phyloP scores from a whole-genome alignment of 2,113 vertebrate species.

The Pelecanoides urinatrix region DNA sequence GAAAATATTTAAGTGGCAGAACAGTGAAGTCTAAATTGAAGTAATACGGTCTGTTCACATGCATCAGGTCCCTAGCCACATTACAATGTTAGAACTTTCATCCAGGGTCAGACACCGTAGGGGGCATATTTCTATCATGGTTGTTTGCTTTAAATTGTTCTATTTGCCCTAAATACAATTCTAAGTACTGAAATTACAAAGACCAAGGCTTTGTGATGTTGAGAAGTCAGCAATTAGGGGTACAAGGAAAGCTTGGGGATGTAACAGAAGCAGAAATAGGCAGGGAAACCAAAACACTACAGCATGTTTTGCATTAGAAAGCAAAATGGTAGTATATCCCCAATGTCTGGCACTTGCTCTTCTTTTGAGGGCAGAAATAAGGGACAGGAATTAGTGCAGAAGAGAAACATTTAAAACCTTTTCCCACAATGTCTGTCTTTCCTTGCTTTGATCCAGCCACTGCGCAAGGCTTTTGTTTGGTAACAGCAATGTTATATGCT shows the following conservation, averaged over 20 bases:
- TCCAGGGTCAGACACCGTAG: background rate
- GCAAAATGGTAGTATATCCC: background rate
- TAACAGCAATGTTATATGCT: background rate
- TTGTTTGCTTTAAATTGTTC: background rate
- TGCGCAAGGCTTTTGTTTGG: background rate
- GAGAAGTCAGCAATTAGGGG: background rate
- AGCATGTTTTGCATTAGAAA: background rate
- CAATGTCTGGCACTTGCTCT: background rate
- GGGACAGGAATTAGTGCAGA: background rate
- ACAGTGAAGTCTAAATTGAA: background rate
- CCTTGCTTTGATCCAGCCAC: background rate
- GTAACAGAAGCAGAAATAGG: background rate
- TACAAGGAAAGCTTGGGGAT: background rate
- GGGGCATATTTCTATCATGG: background rate
- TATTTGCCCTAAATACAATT: background rate
- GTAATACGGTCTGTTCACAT: background rate
- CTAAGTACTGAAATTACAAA: background rate
- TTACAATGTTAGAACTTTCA: background rate
- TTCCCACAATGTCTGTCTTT: background rate
- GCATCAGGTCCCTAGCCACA: background rate
- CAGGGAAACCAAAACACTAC: background rate
- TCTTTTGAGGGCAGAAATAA: background rate
- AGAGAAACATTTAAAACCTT: constrained; percentile 2
- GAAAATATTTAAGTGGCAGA: background rate
- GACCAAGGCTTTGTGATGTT: background rate